Conservation (phyloP, 2,113 vertebrate genomes). For the Brachypteracias leptosomus region DNA sequence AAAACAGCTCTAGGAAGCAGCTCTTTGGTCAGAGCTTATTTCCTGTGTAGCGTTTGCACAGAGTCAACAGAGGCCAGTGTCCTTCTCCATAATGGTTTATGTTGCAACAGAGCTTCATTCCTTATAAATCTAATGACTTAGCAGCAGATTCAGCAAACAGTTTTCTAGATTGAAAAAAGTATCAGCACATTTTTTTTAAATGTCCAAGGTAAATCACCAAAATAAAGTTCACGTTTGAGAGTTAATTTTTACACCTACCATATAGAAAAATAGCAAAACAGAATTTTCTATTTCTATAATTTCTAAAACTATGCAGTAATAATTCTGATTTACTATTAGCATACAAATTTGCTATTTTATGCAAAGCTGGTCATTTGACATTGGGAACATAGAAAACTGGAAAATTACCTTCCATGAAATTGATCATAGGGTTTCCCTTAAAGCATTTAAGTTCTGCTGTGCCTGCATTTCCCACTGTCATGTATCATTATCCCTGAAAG, state of each 20-base stretch:
- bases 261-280: neutral
- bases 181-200: neutral
- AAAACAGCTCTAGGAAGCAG: neutral
- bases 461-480: neutral
- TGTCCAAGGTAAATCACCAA: neutral
- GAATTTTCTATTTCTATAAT: neutral
- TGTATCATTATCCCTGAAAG: neutral
- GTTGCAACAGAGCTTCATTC: neutral
- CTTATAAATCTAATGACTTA: neutral
- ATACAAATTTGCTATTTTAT: neutral
- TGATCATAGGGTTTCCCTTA: neutral
- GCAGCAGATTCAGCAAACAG: neutral
- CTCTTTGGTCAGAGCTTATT: neutral
- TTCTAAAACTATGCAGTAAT: neutral
- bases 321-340: neutral
- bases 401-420: neutral
- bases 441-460: neutral
- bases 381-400: neutral
- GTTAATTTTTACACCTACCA: neutral
- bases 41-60: neutral
- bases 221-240: neutral
- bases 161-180: neutral
- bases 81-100: neutral
- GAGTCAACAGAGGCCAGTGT: neutral
- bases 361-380: neutral